Evolutionary conservation across 2,888 invertebrate species (phyloP), one percentile per base, ranked within the genome.

Genomic region (Drosophila lutescens): DNA sequence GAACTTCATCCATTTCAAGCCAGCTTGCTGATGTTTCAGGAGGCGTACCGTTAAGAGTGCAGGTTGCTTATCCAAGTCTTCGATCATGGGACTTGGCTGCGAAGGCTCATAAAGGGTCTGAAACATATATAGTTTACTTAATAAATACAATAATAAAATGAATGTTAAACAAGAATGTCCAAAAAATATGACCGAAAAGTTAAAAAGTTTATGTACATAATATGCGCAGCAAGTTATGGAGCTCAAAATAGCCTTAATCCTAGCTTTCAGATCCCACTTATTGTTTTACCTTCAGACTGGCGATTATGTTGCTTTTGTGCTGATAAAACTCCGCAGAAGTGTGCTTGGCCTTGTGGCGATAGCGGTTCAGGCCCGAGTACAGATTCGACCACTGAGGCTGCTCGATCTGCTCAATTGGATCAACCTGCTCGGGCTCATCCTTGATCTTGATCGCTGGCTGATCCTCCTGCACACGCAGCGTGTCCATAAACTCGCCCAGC

Each of bases 1-100:
- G 97, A 98, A 98, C 34, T 93, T 88, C 81, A 98, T 93, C 98
- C 98, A 99, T 10, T 95, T 94, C 0, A 98, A 92, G 0, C 97
- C 98, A 82, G 96, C 95, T 70, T 94, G 93, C 91, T 98, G 98
- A 92, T 98, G 97, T 10, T 93, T 92, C 95, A 97, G 95, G 6
- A 98, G 92, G 5, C 92, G 75, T 0, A 96, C 93, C 84, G 92
- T 93, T 0, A 98, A 90, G 0, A 94, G 94, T 40, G 89, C 86
- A 0, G 0, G 96, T 75, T 94, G 93, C 13, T 93, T 90, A 0
- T 94, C 94, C 36, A 92, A 10, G 9, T 73, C 50, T 4, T 58
- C 56, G 5, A 8, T 12, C 9, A 23, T 32, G 5, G 63, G 53
- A 1, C 23, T 40, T 7, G 49, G 51, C 8, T 49, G 54, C 2